These are phyloP conservation scores for Eumerus sabulonum DNA, from an alignment of 2,888 invertebrate genomes.

Conservation along the genomic window DNA sequence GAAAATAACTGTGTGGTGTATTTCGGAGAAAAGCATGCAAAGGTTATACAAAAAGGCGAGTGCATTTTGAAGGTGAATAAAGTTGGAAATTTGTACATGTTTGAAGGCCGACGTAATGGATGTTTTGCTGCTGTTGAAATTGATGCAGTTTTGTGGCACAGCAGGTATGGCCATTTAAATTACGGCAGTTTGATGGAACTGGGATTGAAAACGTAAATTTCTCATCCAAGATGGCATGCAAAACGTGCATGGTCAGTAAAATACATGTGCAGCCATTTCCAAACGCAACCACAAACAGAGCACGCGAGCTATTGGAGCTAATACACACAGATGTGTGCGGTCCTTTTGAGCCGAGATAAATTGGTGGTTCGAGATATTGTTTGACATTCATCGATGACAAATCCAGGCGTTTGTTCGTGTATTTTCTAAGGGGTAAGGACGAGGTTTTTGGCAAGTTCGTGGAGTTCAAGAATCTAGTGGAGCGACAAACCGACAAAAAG, in stretches of 20 bases:
- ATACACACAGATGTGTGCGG: conserved; percentile 39
- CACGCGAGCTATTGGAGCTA: conserved; percentile 33
- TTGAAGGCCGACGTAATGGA: conserved; percentile 27
- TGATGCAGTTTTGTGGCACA: conserved; percentile 26
- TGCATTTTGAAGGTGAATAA: conserved; percentile 35
- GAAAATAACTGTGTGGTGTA: conserved; percentile 34
- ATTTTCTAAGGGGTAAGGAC: conserved; percentile 45
- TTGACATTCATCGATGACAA: conserved; percentile 59
- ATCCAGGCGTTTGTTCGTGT: conserved; percentile 38
- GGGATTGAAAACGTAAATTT: conserved; percentile 39
- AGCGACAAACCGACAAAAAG: conserved; percentile 39
- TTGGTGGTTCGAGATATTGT: conserved; percentile 44
- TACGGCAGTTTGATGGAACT: conserved; percentile 40
- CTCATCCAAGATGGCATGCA: conserved; percentile 19
- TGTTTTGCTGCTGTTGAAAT: conserved; percentile 33
- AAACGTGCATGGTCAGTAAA: conserved; percentile 37
- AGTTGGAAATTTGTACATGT: conserved; percentile 27
- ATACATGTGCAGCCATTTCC: conserved; percentile 45
- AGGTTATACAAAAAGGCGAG: conserved; percentile 20
- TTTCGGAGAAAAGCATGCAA: conserved; percentile 25
- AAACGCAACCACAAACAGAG: conserved; percentile 37
- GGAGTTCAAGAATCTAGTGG: conserved; percentile 43
- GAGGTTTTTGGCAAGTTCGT: conserved; percentile 49
- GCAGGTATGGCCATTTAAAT: conserved; percentile 49
- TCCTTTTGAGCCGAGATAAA: conserved; percentile 38